A percentile compares a stretch with the other conserved stretches of the same genome.
Conservation (phyloP, 2,113 vertebrate genomes). For the Aspidoscelis tigris region DNA sequence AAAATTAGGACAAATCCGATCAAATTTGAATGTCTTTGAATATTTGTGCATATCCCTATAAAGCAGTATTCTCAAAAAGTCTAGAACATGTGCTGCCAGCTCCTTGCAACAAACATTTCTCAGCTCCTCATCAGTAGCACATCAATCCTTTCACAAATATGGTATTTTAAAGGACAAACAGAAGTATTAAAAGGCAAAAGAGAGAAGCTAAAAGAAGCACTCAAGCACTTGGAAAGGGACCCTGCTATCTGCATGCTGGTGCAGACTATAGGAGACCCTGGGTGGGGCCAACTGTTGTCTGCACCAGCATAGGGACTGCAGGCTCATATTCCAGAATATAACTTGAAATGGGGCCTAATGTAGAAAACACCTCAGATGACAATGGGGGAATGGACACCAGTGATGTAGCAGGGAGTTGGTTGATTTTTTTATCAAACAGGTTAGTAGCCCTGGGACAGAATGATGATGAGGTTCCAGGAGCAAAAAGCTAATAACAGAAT, state of each 20-base stretch:
- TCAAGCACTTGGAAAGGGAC: no score
- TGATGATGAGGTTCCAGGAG: background rate
- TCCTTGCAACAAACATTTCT: background rate
- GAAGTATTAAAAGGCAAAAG: constrained; percentile 10
- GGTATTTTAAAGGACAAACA: background rate
- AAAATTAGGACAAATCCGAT: no score
- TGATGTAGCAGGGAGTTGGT: background rate
- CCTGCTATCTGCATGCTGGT: no score
- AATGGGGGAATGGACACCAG: background rate
- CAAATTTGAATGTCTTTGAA: no score
- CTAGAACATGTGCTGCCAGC: background rate
- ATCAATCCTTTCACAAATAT: background rate
- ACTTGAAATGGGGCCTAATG: no score
- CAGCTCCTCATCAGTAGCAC: background rate
- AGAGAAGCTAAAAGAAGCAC: no score
- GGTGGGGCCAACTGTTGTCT: no score
- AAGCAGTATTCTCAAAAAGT: fast-evolving
- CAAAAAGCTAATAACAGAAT: background rate
- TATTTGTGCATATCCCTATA: no score
- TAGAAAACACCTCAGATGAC: background rate
- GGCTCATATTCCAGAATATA: no score
- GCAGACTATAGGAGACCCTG: no score
- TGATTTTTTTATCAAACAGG: background rate
- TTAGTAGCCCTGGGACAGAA: background rate
- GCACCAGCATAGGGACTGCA: no score